Percentiles rank a stretch among this genome's conserved stretches.
Conservation (phyloP, 2,113 vertebrate species). For the Festucalex cinctus region DNA sequence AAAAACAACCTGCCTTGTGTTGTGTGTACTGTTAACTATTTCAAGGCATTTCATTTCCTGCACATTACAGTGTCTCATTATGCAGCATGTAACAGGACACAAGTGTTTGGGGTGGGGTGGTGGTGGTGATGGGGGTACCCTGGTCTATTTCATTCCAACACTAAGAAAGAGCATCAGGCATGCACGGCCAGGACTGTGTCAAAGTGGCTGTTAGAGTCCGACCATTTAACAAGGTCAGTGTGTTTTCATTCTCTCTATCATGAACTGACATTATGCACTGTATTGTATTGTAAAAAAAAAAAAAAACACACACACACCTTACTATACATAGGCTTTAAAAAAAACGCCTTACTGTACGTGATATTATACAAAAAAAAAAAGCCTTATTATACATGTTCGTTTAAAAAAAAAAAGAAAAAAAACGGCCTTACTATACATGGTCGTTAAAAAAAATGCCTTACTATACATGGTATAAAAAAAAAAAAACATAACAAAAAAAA, state of each 20-base stretch:
- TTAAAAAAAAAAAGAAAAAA: no score
- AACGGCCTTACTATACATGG: no score
- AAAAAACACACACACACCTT: no score
- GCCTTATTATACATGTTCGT: no score
- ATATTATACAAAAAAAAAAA: no score
- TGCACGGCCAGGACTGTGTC: slow-evolving; percentile 72
- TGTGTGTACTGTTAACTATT: slow-evolving; percentile 9
- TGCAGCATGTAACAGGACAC: slow-evolving; percentile 6
- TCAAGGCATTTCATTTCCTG: not conserved
- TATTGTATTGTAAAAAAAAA: no score
- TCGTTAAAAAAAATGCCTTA: no score
- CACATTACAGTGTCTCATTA: not conserved
- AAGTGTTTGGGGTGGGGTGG: not conserved
- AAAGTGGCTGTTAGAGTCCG: slow-evolving; percentile 78
- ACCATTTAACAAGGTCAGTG: slow-evolving; percentile 82
- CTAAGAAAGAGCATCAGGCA: slow-evolving; percentile 37
- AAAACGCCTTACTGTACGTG: no score
- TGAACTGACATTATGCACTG: not conserved
- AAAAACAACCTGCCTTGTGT: not conserved
- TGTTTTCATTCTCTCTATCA: not conserved
- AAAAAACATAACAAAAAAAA: no score
- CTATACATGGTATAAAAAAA: no score
- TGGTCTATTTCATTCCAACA: not conserved
- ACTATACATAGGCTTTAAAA: no score
- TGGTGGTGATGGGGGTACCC: not conserved